A percentile compares a stretch with the other conserved stretches of the same genome.
phyloP scores from a whole-genome alignment of 2,888 invertebrate genomes.

The Nesidiocoris tenuis region DNA sequence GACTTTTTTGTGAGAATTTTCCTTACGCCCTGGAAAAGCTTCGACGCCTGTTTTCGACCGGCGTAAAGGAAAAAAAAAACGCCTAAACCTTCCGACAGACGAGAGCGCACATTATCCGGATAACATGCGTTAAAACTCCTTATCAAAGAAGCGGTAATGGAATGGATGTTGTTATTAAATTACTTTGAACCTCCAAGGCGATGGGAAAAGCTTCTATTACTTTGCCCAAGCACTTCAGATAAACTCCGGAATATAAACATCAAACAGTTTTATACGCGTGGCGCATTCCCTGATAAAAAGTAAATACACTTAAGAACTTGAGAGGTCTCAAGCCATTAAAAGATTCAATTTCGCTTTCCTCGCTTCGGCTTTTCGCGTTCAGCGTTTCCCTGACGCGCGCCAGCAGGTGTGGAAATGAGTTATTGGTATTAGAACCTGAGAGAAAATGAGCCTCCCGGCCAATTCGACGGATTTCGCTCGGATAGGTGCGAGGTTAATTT shows the following conservation, averaged over 20 bases:
- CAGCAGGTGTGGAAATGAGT: not conserved
- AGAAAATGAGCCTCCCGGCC: no score
- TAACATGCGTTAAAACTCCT: not conserved
- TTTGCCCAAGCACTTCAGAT: not conserved
- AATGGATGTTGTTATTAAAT: not conserved
- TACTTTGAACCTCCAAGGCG: not conserved
- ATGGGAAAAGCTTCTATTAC: not conserved
- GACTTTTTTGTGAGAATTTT: no score
- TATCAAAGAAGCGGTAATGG: not conserved
- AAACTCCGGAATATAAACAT: not conserved
- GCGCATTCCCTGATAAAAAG: not conserved
- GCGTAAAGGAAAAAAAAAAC: not conserved
- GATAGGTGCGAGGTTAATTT: no score
- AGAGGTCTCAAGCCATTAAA: conserved; percentile 8
- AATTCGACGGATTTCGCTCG: no score
- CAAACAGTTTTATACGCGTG: not conserved
- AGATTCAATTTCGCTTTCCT: conserved; percentile 11
- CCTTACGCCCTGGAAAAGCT: no score
- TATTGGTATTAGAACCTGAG: no score
- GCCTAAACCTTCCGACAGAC: not conserved
- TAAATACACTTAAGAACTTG: conserved; percentile 14
- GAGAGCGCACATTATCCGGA: not conserved
- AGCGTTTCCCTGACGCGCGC: not conserved
- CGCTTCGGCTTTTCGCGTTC: not conserved
- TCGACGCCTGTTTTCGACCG: not conserved